Conservation (phyloP, 2,797 vertebrate species). For the Sebastes glaucus region DNA sequence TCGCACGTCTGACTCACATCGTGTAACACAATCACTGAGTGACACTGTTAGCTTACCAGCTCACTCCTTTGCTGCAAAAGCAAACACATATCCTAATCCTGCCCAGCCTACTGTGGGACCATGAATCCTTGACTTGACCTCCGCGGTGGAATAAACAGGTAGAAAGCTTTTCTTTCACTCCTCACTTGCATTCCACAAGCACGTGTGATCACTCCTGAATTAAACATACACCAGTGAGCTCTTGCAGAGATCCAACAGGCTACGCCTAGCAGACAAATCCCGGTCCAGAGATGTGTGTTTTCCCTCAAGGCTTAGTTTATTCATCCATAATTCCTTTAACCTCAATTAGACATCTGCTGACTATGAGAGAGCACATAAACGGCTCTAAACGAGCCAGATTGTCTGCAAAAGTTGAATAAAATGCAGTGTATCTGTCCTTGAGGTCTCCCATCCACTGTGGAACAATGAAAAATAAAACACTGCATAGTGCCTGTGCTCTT, state of each 20-base stretch:
- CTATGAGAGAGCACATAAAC: slow-evolving; percentile 67
- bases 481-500: slow-evolving; percentile 14
- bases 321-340: slow-evolving; percentile 78
- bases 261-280: slow-evolving; percentile 51
- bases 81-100: slow-evolving; percentile 35
- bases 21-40: slow-evolving; percentile 21
- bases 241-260: slow-evolving; percentile 41
- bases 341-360: slow-evolving; percentile 79
- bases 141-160: slow-evolving; percentile 24
- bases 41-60: slow-evolving; percentile 12
- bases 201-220: slow-evolving; percentile 55
- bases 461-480: slow-evolving; percentile 41
- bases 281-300: slow-evolving; percentile 53
- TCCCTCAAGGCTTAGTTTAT: slow-evolving; percentile 71
- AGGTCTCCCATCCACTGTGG: slow-evolving; percentile 41
- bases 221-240: slow-evolving; percentile 63
- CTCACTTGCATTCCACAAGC: slow-evolving; percentile 34
- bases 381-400: slow-evolving; percentile 59
- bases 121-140: slow-evolving; percentile 57
- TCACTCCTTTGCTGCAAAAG: slow-evolving; percentile 27
- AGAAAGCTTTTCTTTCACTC: slow-evolving; percentile 33
- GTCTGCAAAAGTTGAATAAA: slow-evolving; percentile 53
- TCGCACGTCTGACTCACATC: slow-evolving; percentile 12
- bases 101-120: neutral
- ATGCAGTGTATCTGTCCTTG: slow-evolving; percentile 46